Evolutionary conservation across 2,888 invertebrate species (phyloP), one percentile per base, ranked within the genome.

Genomic region (Pyrrhia umbra): DNA sequence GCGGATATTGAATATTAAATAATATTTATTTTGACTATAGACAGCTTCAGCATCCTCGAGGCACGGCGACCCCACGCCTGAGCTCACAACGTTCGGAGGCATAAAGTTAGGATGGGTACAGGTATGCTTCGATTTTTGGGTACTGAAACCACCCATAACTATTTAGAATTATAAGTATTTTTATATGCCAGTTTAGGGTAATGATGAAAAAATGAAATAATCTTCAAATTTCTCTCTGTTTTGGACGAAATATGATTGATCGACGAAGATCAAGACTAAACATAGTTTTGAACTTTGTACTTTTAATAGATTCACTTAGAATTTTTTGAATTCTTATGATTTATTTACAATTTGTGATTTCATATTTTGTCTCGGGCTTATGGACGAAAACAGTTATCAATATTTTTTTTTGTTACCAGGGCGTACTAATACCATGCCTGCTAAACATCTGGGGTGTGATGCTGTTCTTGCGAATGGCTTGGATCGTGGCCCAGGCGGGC

Each of bases 391-490:
- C 27, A 9, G 27, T 27, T 8, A 27, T 9, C 39, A 18, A 18
- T 8, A 18, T 9, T n/a, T 37, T 1, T n/a, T n/a, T 40, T 18
- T 27, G 9, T 15, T 6, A 9, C 4, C 95, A 97, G 88, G 98
- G 98, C 6, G 98, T 98, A 8, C 95, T 98, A 70, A 97, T 98
- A 92, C 97, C 98, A 87, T 99, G 99, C 87, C 96, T 99, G 46
- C 96, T 99, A 84, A 99, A 99, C 92, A 99, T 99, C 85, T 99
- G 99, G 97, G 99, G 99, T 58, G 99, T 99, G 75, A 99, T 99
- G 99, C 96, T 99, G 76, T 99, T 99, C 92, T 96, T 99, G 77
- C 97, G 99, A 52, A 96, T 99, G 85, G 97, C 99, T 43, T 99
- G 99, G 99, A 98, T 99, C 56, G 98, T 99, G 50, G 98, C 98